A percentile compares a stretch with the other conserved stretches of the same genome.
Evolutionary conservation across 2,113 vertebrate genomes (phyloP).

Genomic region (Hemiprocne comata): DNA sequence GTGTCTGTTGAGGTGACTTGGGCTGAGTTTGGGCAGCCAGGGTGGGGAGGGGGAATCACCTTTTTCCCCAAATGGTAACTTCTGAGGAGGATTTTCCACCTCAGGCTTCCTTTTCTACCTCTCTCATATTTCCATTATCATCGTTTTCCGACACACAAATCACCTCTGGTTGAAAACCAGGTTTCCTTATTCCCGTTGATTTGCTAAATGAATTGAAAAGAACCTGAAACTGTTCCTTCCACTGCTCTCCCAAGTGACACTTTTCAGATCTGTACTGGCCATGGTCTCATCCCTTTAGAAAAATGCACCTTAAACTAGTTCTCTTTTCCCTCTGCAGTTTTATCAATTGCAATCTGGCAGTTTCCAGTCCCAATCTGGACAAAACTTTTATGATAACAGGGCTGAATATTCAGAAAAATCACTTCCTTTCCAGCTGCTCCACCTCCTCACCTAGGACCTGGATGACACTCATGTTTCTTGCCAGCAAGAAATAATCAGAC

Average conservation of each 20-base stretch:
- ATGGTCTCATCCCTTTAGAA: background rate
- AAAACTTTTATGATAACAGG: background rate
- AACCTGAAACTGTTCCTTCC: background rate
- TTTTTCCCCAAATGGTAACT: background rate
- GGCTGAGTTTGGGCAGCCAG: no score
- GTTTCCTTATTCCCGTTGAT: background rate
- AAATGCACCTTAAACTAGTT: background rate
- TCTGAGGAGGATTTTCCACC: background rate
- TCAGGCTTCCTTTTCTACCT: background rate
- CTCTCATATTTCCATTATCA: background rate
- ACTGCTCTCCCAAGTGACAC: background rate
- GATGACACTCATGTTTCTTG: background rate
- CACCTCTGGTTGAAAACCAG: background rate
- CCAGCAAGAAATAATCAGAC: background rate
- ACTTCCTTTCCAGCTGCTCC: background rate
- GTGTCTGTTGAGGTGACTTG: no score
- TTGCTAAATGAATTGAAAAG: background rate
- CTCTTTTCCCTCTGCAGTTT: background rate
- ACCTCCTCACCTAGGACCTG: fast-evolving
- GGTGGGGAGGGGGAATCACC: background rate
- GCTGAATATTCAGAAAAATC: background rate
- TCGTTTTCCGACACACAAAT: background rate
- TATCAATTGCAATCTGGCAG: background rate
- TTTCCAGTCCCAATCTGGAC: background rate
- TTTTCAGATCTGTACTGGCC: background rate